Conservation (phyloP, 2,888 invertebrate species). For the Uropetala carovei region DNA sequence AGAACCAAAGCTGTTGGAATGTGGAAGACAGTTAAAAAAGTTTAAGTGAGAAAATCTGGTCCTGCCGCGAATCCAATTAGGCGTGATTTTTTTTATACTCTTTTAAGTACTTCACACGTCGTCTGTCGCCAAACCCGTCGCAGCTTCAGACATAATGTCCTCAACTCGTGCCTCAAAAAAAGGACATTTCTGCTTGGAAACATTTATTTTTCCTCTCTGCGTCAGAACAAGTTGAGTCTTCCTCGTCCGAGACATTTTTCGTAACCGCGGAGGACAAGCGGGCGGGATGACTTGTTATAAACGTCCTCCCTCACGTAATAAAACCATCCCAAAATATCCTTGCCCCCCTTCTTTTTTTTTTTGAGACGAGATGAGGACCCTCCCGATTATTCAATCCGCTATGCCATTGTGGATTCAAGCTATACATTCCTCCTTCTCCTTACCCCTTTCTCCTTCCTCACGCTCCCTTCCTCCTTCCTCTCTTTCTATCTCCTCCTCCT, state of each 20-base stretch:
- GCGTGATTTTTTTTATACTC: background rate
- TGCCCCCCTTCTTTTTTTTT: background rate
- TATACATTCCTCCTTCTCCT: background rate
- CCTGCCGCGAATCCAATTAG: no score
- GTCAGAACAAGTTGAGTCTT: background rate
- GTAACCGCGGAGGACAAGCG: background rate
- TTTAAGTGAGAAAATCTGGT: no score
- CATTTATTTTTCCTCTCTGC: background rate
- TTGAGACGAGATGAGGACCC: background rate
- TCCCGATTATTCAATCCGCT: constrained; percentile 49
- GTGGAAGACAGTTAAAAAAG: background rate
- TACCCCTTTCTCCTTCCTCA: background rate
- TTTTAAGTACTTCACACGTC: background rate
- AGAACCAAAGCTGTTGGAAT: background rate
- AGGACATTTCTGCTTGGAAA: constrained; percentile 24
- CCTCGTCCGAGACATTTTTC: background rate
- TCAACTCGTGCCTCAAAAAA: background rate
- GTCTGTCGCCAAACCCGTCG: background rate
- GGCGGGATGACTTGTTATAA: constrained; percentile 34
- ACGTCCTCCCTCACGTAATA: background rate
- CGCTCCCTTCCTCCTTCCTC: no score
- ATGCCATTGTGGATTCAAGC: constrained; percentile 43
- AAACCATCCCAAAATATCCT: background rate
- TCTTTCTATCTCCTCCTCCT: background rate
- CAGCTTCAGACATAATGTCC: background rate